A percentile compares a stretch with the other conserved stretches of the same genome.
Conservation (phyloP, 2,113 vertebrate species). For the Amblyopsis rosae region DNA sequence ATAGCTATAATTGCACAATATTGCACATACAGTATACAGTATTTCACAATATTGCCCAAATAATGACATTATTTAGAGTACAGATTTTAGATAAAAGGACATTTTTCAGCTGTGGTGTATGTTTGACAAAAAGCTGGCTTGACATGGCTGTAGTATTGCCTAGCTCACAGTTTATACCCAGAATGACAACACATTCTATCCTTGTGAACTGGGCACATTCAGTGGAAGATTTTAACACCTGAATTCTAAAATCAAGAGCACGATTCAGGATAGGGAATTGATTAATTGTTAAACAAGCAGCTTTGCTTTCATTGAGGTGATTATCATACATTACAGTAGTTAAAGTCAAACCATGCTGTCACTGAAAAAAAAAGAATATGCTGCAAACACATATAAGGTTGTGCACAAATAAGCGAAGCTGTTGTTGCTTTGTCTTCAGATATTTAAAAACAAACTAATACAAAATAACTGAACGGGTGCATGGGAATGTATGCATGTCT, state of each 20-base stretch:
- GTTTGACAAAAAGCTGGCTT: conserved; percentile 20
- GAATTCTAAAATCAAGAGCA: background rate
- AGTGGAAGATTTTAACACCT: background rate
- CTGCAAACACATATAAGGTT: no score
- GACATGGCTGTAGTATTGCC: conserved; percentile 12
- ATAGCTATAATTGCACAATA: no score
- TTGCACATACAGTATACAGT: no score
- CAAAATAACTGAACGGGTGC: background rate
- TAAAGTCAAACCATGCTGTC: background rate
- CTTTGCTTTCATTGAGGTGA: background rate
- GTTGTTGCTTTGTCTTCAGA: background rate
- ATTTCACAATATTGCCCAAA: no score
- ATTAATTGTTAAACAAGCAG: background rate
- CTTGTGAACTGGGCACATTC: background rate
- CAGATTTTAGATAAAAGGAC: conserved; percentile 20
- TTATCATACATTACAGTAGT: no score
- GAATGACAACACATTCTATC: conserved; percentile 41
- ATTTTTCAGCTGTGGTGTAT: conserved; percentile 27
- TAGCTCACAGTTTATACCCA: conserved; percentile 37
- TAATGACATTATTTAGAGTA: background rate
- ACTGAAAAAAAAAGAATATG: background rate
- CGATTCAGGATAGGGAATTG: background rate
- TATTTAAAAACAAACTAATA: background rate
- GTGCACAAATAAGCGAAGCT: no score
- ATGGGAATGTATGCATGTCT: background rate